Evolutionary conservation across 2,888 invertebrate species (phyloP).

Genomic region (Nemotelus pantherinus): DNA sequence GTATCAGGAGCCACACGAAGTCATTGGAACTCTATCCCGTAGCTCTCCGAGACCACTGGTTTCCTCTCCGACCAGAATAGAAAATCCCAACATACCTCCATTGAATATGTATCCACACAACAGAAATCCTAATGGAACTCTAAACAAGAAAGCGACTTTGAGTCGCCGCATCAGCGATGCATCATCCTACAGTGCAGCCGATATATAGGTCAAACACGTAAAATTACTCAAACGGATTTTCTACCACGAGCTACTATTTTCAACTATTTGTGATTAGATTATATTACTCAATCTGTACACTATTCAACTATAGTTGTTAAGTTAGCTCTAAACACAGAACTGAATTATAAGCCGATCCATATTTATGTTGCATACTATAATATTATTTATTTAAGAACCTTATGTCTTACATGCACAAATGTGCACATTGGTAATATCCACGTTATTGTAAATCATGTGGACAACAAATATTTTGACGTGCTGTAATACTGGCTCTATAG

Average conservation of each 20-base stretch:
- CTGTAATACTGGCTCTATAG: too few relatives aligned
- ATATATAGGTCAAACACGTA: slow-evolving; percentile 58
- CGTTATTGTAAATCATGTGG: too few relatives aligned
- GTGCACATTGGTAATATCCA: too few relatives aligned
- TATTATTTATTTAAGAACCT: too few relatives aligned
- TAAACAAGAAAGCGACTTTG: slow-evolving; percentile 64
- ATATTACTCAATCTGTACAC: slow-evolving; percentile 1
- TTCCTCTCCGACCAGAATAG: slow-evolving; percentile 83
- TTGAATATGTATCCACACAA: slow-evolving; percentile 74
- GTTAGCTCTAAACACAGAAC: background rate
- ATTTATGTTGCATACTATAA: too few relatives aligned
- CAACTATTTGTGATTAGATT: slow-evolving; percentile 9
- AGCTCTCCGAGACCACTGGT: slow-evolving; percentile 72
- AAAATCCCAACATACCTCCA: slow-evolving; percentile 81
- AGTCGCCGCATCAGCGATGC: slow-evolving; percentile 64
- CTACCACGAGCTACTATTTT: background rate
- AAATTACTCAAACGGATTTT: background rate
- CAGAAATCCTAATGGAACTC: slow-evolving; percentile 64
- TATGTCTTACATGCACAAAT: too few relatives aligned
- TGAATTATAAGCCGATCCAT: too few relatives aligned
- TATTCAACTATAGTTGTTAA: slow-evolving; percentile 6
- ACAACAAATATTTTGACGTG: too few relatives aligned
- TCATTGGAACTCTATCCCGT: slow-evolving; percentile 61
- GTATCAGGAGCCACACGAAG: slow-evolving; percentile 66
- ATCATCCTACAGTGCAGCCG: slow-evolving; percentile 60